These are phyloP conservation scores for Drosophila anomalata DNA, from an alignment of 2,888 invertebrate genomes.

Conservation along the genomic window DNA sequence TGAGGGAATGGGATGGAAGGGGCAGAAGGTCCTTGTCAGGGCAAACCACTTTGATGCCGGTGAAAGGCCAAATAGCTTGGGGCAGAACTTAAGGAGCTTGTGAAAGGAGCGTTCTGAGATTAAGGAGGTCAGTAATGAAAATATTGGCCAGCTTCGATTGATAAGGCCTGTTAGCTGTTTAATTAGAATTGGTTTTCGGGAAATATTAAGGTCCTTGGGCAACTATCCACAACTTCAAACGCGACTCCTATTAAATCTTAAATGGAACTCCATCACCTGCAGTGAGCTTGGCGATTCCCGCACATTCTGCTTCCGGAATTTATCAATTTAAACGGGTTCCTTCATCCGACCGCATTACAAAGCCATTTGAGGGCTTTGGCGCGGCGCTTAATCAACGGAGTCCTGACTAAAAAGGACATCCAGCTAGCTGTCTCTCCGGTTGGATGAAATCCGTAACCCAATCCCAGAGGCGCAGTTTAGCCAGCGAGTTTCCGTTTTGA, in stretches of 20 bases:
- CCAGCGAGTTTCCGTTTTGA: constrained; percentile 70
- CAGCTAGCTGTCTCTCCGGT: constrained; percentile 34
- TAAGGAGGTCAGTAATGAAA: not conserved
- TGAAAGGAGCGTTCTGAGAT: constrained; percentile 1
- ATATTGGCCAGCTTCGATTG: not conserved
- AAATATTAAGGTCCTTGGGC: no score
- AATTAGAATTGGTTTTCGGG: not conserved
- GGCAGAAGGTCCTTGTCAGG: not conserved
- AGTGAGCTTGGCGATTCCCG: constrained; percentile 15
- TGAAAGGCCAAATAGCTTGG: constrained; percentile 16
- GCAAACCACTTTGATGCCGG: constrained; percentile 16
- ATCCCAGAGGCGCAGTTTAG: constrained; percentile 71
- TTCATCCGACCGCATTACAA: constrained; percentile 40
- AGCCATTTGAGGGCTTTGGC: constrained; percentile 41
- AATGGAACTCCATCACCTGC: not conserved
- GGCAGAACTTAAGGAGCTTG: constrained; percentile 7
- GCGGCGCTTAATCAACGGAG: constrained; percentile 62
- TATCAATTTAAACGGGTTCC: constrained; percentile 37
- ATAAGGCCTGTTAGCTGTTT: not conserved
- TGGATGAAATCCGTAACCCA: constrained; percentile 33
- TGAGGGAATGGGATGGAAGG: not conserved
- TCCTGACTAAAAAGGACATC: constrained; percentile 50
- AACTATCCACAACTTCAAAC: not conserved
- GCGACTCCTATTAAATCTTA: not conserved
- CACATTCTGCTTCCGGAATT: constrained; percentile 20